Percentiles rank a stretch among this genome's conserved stretches.
Evolutionary conservation across 2,797 vertebrate genomes (phyloP).

Genomic region (Halcyon chelicuti): DNA sequence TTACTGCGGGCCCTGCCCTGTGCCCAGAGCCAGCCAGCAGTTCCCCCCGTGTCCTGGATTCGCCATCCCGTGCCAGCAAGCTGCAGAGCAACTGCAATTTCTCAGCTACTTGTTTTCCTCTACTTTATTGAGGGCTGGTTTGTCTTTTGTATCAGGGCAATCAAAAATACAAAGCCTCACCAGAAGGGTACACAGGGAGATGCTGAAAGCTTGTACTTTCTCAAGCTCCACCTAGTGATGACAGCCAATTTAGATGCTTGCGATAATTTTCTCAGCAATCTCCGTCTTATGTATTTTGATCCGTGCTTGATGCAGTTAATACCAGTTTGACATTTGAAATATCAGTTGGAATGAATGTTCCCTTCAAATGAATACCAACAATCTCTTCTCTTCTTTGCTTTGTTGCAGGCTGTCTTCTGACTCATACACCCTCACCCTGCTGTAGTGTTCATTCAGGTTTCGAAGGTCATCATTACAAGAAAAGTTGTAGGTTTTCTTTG

Average conservation of each 20-base stretch:
- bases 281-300: conserved; percentile 51
- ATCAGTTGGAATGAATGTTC: background rate
- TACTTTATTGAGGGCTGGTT: background rate
- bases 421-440: background rate
- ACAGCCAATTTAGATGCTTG: conserved; percentile 31
- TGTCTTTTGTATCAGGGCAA: background rate
- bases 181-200: background rate
- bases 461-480: background rate
- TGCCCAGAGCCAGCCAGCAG: background rate
- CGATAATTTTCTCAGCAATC: conserved; percentile 33
- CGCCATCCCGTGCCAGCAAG: background rate
- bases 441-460: background rate
- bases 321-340: conserved; percentile 30
- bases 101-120: background rate
- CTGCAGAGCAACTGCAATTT: background rate
- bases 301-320: conserved; percentile 36
- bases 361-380: conserved; percentile 5
- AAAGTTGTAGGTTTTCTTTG: background rate
- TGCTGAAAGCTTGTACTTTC: background rate
- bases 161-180: background rate
- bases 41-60: background rate
- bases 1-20: background rate
- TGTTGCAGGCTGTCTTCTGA: background rate
- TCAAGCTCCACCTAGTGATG: background rate
- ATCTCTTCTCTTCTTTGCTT: background rate